Percentiles rank a stretch among this genome's conserved stretches.
Conservation (phyloP, 2,113 vertebrate genomes). For the Mixornis gularis region DNA sequence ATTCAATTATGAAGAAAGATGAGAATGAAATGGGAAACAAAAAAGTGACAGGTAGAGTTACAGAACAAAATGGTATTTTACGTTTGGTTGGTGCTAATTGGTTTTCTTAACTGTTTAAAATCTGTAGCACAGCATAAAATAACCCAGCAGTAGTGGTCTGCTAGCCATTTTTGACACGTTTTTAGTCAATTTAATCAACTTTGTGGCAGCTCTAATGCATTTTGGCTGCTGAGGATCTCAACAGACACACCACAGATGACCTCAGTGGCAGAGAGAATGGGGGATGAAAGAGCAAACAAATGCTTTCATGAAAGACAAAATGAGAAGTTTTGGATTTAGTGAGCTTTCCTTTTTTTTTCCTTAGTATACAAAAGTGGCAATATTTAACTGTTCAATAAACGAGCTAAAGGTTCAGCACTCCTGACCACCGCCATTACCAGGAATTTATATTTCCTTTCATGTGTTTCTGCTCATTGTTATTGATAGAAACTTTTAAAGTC, state of each 20-base stretch:
- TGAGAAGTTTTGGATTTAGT: background rate
- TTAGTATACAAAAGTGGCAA: background rate
- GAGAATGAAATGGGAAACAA: slow-evolving; percentile 25
- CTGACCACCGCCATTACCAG: background rate
- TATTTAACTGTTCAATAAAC: background rate
- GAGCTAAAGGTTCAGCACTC: background rate
- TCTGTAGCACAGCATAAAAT: background rate
- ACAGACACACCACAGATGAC: background rate
- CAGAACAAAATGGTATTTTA: background rate
- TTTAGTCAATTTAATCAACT: background rate
- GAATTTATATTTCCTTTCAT: background rate
- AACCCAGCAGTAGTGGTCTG: background rate
- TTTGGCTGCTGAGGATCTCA: background rate
- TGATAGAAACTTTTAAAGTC: background rate
- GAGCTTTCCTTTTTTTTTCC: background rate
- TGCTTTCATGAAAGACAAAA: background rate
- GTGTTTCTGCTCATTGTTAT: background rate
- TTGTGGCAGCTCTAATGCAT: background rate
- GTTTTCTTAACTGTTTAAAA: slow-evolving; percentile 19
- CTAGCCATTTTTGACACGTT: background rate
- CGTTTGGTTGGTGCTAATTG: background rate
- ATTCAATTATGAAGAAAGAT: slow-evolving; percentile 42
- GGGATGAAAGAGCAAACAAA: background rate
- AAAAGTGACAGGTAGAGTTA: slow-evolving; percentile 25
- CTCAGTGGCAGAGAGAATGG: background rate